A percentile compares a stretch with the other conserved stretches of the same genome.
phyloP scores from a whole-genome alignment of 1,140 invertebrate species.

The Brachystomella parvula region DNA sequence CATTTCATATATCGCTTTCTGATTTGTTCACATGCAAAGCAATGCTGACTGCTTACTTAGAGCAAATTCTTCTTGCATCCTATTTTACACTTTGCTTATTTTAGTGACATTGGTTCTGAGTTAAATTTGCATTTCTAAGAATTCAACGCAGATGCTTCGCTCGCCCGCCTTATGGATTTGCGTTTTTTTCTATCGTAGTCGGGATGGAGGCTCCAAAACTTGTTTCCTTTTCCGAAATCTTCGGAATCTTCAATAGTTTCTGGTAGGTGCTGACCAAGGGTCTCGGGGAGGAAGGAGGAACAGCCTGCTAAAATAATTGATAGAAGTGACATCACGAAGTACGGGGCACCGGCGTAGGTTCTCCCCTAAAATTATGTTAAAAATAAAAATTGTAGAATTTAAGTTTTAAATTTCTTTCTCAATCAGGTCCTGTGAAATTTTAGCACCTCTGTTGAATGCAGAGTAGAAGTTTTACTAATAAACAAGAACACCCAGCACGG shows the following conservation, averaged over 20 bases:
- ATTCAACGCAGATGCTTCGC: too few relatives aligned
- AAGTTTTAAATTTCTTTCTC: background rate
- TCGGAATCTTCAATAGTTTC: constrained; percentile 43
- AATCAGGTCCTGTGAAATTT: background rate
- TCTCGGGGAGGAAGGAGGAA: constrained; percentile 43
- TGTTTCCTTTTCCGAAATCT: constrained; percentile 41
- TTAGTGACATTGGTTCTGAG: too few relatives aligned
- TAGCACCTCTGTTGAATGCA: background rate
- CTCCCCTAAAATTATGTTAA: constrained; percentile 6
- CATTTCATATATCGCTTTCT: too few relatives aligned
- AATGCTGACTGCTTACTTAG: too few relatives aligned
- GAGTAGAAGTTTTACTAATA: background rate
- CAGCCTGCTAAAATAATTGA: constrained; percentile 38
- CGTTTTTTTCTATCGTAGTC: background rate
- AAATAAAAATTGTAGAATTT: background rate
- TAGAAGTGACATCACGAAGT: constrained; percentile 38
- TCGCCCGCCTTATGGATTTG: too few relatives aligned
- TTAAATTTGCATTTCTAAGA: too few relatives aligned
- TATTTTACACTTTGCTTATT: too few relatives aligned
- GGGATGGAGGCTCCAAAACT: constrained; percentile 39
- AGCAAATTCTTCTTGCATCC: too few relatives aligned
- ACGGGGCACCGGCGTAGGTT: constrained; percentile 33
- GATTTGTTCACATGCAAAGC: too few relatives aligned
- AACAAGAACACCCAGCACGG: too few relatives aligned
- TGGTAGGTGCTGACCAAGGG: constrained; percentile 33